Percentiles rank a stretch among this genome's conserved stretches.
Evolutionary conservation across 2,797 vertebrate genomes (phyloP).

Genomic region (Dendrocincla tyrannina): DNA sequence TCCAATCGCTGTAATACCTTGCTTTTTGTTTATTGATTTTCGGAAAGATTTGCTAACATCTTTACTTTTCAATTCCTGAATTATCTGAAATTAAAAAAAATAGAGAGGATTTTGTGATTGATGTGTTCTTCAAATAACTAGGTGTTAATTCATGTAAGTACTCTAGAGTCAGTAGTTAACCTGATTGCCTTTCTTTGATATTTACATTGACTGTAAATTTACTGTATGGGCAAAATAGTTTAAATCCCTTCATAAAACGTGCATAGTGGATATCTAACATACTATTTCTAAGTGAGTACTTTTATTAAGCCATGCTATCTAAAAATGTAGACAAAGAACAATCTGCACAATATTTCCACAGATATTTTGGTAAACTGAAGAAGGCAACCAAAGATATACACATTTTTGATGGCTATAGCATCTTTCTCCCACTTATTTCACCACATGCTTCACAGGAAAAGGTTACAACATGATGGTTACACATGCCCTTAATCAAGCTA

Average conservation of each 20-base stretch:
- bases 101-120: background rate
- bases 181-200: background rate
- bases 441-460: background rate
- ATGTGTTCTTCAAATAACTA: background rate
- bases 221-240: background rate
- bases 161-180: background rate
- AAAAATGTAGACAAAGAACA: background rate
- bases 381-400: background rate
- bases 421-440: background rate
- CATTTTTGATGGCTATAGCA: background rate
- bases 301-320: background rate
- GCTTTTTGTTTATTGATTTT: conserved; percentile 87
- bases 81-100: conserved; percentile 65
- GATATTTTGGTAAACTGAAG: background rate
- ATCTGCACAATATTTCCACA: background rate
- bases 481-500: background rate
- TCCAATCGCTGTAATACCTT: conserved; percentile 93
- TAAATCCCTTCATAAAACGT: background rate
- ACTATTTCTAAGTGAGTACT: background rate
- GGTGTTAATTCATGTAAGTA: background rate
- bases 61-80: conserved; percentile 93
- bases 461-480: background rate
- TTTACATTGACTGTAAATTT: background rate
- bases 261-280: background rate
- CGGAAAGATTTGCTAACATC: conserved; percentile 90